Conservation (phyloP, 2,797 vertebrate genomes). For the Ctenosaura bakeri region DNA sequence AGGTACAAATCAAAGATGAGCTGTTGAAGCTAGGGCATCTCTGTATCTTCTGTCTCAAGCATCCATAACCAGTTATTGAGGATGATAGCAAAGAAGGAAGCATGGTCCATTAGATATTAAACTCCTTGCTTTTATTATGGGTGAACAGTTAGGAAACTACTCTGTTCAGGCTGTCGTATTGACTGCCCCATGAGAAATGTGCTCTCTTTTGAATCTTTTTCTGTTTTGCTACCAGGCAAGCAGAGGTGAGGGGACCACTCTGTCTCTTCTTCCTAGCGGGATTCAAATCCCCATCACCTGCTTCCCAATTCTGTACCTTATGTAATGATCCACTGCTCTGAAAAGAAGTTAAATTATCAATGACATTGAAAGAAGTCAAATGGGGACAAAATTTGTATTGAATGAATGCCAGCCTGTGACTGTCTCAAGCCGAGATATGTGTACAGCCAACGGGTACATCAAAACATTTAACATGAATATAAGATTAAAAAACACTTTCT, state of each 20-base stretch:
- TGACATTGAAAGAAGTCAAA: background rate
- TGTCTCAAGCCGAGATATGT: background rate
- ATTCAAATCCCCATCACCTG: background rate
- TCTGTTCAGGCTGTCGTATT: background rate
- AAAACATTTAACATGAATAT: background rate
- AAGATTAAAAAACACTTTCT: constrained; percentile 22
- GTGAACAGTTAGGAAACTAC: background rate
- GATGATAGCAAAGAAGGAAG: background rate
- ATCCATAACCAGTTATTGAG: background rate
- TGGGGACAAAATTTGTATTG: background rate
- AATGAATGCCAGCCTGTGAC: background rate
- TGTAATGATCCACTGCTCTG: background rate
- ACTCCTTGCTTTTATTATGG: background rate
- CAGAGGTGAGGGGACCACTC: background rate
- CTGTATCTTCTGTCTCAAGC: background rate
- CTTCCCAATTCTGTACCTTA: background rate
- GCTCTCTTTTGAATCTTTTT: background rate
- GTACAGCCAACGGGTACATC: background rate
- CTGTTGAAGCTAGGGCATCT: background rate
- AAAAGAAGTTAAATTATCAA: constrained; percentile 15
- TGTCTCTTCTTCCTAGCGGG: background rate
- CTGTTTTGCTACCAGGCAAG: background rate
- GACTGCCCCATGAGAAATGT: too few relatives aligned
- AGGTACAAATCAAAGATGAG: background rate
- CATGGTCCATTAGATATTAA: background rate